Evolutionary conservation across 2,888 invertebrate genomes (phyloP), one percentile per base, ranked within the genome.

Genomic region (Campoplex capitator): DNA sequence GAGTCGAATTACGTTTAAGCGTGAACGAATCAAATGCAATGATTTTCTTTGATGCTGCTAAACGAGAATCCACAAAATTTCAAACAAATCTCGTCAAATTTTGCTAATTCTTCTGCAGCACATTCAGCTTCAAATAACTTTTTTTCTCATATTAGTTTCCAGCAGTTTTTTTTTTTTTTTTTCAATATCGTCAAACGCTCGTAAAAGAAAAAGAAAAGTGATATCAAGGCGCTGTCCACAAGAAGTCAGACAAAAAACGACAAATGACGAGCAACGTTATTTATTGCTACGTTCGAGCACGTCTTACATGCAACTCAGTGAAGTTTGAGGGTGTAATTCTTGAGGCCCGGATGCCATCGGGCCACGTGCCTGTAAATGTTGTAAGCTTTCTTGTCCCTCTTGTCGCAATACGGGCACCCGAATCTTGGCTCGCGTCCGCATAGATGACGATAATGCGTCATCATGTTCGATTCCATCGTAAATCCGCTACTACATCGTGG

Each of bases 401-500:
- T 92, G 32, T 90, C 91, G 84, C 93, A 93, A 79, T 91, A 91
- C 1, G 92, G 92, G 70, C 93, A 93, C 56, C 91, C 89, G 85
- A 90, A 93, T 23, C 91, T 88, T 9, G 93, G 92, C 8, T 91
- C 92, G 87, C 91, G 89, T 67, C 93, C 93, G 87, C 93, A 93
- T 6, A 87, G 85, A 85, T 92, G 88, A 70, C 92, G 90, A 79
- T 89, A 92, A 87, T 92, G 92, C 23, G 91, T 90, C 90, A 91
- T 86, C 92, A 92, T 92, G 86, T 92, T 92, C 51, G 89, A 86
- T 79, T 91, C 91, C 89, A 90, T 68, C n/a, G 90, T 89, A 62
- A 89, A 90, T 8, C 89, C 89, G 71, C 90, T 85, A 86, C 74
- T 87, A 79, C 89, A 90, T 32, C 88, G 89, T 7, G 89, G 88